These are phyloP conservation scores for Tylochromis polylepis DNA, from an alignment of 2,113 vertebrate species.

Conservation along the genomic window DNA sequence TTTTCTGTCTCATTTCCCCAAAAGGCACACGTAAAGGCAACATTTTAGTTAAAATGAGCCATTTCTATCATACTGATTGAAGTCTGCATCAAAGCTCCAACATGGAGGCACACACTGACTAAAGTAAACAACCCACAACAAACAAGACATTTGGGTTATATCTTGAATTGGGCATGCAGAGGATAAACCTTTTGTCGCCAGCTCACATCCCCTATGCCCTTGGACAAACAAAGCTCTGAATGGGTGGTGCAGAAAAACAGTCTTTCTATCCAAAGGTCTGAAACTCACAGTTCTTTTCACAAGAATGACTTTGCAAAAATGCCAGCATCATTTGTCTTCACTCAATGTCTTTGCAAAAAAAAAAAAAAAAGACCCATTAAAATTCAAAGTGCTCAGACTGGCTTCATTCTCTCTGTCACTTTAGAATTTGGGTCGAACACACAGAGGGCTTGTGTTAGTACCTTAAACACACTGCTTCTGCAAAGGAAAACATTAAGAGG, in stretches of 20 bases:
- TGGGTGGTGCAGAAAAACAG: background rate
- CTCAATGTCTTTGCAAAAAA: background rate
- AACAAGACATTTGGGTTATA: background rate
- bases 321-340: background rate
- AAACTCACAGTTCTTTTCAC: conserved; percentile 14
- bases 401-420: background rate
- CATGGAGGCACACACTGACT: background rate
- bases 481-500: background rate
- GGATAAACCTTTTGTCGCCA: background rate
- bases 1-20: background rate
- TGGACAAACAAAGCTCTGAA: conserved; percentile 24
- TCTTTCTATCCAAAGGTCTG: background rate
- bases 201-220: background rate
- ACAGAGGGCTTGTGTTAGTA: background rate
- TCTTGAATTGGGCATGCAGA: background rate
- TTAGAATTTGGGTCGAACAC: background rate
- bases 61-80: background rate
- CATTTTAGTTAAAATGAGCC: background rate
- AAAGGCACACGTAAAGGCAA: background rate
- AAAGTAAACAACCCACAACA: background rate
- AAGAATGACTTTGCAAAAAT: conserved; percentile 50
- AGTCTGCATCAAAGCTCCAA: background rate
- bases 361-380: background rate
- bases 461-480: background rate
- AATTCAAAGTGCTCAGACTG: conserved; percentile 8